phyloP scores from a whole-genome alignment of 1,140 invertebrate genomes.

The Sitobion miscanthi region DNA sequence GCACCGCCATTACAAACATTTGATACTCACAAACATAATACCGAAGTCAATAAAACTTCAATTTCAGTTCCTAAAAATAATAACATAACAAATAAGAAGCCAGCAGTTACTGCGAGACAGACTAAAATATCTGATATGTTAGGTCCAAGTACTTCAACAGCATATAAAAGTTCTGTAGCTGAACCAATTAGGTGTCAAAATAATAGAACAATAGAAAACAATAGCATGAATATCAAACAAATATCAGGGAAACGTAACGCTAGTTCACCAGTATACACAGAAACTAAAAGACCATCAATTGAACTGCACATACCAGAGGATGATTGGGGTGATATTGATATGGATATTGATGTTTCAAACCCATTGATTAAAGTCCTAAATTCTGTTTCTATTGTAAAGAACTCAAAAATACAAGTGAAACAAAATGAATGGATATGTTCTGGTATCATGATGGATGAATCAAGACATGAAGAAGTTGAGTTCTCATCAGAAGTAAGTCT shows the following conservation, averaged over 20 bases:
- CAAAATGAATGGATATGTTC: conserved; percentile 52
- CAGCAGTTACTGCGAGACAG: background rate
- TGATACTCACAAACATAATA: background rate
- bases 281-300: conserved; percentile 29
- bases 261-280: conserved; percentile 20
- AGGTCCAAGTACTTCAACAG: background rate
- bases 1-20: background rate
- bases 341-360: conserved; percentile 14
- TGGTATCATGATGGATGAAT: background rate
- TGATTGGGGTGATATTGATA: background rate
- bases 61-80: background rate
- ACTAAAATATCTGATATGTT: conserved; percentile 45
- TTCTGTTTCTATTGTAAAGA: conserved; percentile 4
- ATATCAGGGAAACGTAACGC: conserved; percentile 1
- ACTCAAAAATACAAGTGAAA: conserved; percentile 54
- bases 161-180: background rate
- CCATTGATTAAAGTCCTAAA: conserved; percentile 14
- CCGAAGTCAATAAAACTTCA: background rate
- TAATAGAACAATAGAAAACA: background rate
- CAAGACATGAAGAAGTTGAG: conserved; percentile 30
- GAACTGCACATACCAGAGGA: background rate
- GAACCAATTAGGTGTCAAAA: background rate
- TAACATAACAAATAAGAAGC: background rate
- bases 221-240: background rate
- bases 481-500: conserved; percentile 41